A percentile compares a stretch with the other conserved stretches of the same genome.
These are phyloP conservation scores for Centropristis striata DNA, from an alignment of 2,113 vertebrate genomes.

Conservation along the genomic window DNA sequence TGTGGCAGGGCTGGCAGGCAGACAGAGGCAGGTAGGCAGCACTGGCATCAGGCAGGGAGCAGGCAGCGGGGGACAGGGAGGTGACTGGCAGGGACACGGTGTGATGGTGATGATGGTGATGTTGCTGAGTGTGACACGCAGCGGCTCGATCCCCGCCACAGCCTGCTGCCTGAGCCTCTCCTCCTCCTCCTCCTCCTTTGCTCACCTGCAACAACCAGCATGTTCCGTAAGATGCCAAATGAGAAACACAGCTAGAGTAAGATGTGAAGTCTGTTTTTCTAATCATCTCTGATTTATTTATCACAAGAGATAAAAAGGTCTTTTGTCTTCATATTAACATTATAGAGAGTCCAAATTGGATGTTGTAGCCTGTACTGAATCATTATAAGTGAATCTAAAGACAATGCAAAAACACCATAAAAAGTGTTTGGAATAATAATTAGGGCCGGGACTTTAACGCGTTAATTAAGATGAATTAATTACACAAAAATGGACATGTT, in stretches of 20 bases:
- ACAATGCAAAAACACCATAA: no score
- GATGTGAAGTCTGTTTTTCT: background rate
- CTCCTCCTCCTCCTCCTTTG: slow-evolving; percentile 44
- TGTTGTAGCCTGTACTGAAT: background rate
- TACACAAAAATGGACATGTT: no score
- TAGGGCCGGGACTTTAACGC: no score
- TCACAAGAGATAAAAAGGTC: background rate
- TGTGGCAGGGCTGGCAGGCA: slow-evolving; percentile 71
- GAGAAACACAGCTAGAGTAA: background rate
- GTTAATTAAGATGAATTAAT: no score
- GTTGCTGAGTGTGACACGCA: slow-evolving; percentile 43
- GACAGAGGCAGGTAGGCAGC: slow-evolving; percentile 53
- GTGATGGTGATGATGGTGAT: slow-evolving; percentile 44
- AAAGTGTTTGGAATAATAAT: no score
- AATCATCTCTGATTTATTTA: background rate
- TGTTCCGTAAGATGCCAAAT: background rate
- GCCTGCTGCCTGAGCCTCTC: slow-evolving; percentile 33
- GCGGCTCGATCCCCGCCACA: slow-evolving; percentile 35
- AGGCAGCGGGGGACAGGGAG: slow-evolving; percentile 37
- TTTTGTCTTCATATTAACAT: no score
- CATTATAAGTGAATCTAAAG: background rate
- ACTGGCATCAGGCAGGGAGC: slow-evolving; percentile 24
- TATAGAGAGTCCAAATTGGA: no score
- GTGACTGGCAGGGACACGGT: slow-evolving; percentile 19
- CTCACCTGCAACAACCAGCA: slow-evolving; percentile 67